These are phyloP conservation scores for Drosophila oshimai DNA, from an alignment of 1,140 invertebrate species.

Conservation along the genomic window DNA sequence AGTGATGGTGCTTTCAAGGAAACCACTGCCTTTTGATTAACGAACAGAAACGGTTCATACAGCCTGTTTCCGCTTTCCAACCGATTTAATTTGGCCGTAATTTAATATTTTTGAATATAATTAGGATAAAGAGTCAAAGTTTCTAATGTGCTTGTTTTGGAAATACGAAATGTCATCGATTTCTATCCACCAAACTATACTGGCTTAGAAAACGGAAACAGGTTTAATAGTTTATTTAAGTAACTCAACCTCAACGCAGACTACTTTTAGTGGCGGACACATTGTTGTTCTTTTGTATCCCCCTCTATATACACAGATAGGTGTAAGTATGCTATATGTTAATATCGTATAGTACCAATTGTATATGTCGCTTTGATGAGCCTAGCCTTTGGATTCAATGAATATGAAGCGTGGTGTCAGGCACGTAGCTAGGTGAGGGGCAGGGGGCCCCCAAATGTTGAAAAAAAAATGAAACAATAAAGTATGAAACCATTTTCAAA, in stretches of 20 bases:
- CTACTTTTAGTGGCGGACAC: conserved; percentile 55
- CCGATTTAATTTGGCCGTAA: background rate
- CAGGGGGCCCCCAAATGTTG: background rate
- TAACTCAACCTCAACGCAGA: conserved; percentile 68
- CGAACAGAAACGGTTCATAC: conserved; percentile 67
- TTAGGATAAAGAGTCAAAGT: too few species aligned
- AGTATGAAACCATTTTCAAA: background rate
- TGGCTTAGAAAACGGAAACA: background rate
- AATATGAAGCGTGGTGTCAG: background rate
- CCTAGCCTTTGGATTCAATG: conserved; percentile 25
- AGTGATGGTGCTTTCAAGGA: background rate
- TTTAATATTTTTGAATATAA: too few species aligned
- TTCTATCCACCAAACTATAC: background rate
- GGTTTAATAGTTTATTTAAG: conserved; percentile 62
- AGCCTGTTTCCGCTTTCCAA: background rate
- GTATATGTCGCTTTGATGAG: conserved; percentile 48
- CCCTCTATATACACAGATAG: conserved; percentile 40
- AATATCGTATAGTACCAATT: conserved; percentile 4
- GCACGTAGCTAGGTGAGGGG: background rate
- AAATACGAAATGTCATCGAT: too few species aligned
- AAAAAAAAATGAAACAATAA: background rate
- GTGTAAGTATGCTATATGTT: conserved; percentile 20
- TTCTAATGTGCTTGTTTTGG: too few species aligned
- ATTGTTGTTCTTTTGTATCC: conserved; percentile 16
- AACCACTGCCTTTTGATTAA: conserved; percentile 39